phyloP scores from a whole-genome alignment of 2,888 invertebrate genomes.

The Junonia oenone region DNA sequence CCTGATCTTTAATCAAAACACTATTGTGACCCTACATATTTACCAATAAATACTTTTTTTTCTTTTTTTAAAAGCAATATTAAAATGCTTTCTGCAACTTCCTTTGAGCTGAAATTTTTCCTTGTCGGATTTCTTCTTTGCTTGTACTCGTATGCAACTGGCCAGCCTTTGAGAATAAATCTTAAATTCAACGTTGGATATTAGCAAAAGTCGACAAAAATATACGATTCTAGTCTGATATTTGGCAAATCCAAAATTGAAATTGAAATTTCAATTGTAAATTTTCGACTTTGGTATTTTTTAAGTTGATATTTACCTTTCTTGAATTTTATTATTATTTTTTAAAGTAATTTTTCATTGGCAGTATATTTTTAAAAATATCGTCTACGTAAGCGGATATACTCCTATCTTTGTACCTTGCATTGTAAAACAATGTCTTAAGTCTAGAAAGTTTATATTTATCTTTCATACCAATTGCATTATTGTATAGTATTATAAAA shows the following conservation, averaged over 20 bases:
- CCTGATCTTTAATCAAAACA: background rate
- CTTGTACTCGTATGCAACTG: constrained; percentile 5
- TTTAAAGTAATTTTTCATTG: too few relatives aligned
- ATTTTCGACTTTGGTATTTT: background rate
- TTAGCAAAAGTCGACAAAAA: background rate
- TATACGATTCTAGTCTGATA: background rate
- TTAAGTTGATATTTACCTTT: background rate
- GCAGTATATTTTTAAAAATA: too few relatives aligned
- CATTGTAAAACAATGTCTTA: too few relatives aligned
- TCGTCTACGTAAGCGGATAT: too few relatives aligned
- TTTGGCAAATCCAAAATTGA: background rate
- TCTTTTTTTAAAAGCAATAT: constrained; percentile 9
- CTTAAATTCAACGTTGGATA: constrained; percentile 10
- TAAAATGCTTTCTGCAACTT: constrained; percentile 15
- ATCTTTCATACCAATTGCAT: too few relatives aligned
- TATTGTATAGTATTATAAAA: too few relatives aligned
- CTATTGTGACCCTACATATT: background rate
- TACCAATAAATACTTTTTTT: background rate
- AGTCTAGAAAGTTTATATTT: too few relatives aligned
- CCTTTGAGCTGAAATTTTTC: constrained; percentile 20
- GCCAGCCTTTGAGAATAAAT: constrained; percentile 15
- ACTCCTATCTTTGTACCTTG: too few relatives aligned
- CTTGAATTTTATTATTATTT: too few relatives aligned
- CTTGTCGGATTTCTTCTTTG: constrained; percentile 19
- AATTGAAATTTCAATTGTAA: background rate